Conservation (phyloP, 2,888 invertebrate genomes). For the Quadriops clusia region DNA sequence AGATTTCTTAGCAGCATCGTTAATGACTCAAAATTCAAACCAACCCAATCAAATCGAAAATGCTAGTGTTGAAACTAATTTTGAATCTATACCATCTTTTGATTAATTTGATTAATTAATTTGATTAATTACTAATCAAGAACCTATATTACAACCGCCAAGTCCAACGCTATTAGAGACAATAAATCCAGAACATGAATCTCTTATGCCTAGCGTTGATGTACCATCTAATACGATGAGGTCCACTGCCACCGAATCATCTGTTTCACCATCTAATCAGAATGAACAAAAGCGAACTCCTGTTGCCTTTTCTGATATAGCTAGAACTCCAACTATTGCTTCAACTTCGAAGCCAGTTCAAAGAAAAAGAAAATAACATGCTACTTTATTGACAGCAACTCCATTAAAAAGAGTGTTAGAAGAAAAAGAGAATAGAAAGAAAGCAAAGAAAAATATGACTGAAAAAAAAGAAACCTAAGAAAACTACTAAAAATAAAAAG, state of each 20-base stretch:
- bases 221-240: too few relatives aligned
- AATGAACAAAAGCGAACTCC: too few relatives aligned
- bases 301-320: constrained; percentile 7
- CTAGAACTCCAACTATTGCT: not conserved
- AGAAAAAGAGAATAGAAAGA: constrained; percentile 6
- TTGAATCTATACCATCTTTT: constrained; percentile 2
- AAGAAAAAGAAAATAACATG: constrained; percentile 6
- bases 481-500: constrained; percentile 4
- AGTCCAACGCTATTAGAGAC: constrained; percentile 6
- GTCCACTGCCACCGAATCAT: too few relatives aligned
- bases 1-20: constrained; percentile 14
- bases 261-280: too few relatives aligned
- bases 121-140: constrained; percentile 4
- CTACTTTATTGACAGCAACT: constrained; percentile 8
- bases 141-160: constrained; percentile 4
- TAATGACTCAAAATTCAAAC: constrained; percentile 4
- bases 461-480: constrained; percentile 5
- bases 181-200: too few relatives aligned
- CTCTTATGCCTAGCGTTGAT: too few relatives aligned
- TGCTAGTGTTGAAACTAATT: constrained; percentile 4
- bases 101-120: too few relatives aligned
- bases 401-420: constrained; percentile 6
- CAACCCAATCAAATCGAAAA: constrained; percentile 4
- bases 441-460: constrained; percentile 3
- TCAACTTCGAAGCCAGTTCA: constrained; percentile 5